These are phyloP conservation scores for Onychomys torridus DNA, from an alignment of 2,797 vertebrate species.

Conservation along the genomic window DNA sequence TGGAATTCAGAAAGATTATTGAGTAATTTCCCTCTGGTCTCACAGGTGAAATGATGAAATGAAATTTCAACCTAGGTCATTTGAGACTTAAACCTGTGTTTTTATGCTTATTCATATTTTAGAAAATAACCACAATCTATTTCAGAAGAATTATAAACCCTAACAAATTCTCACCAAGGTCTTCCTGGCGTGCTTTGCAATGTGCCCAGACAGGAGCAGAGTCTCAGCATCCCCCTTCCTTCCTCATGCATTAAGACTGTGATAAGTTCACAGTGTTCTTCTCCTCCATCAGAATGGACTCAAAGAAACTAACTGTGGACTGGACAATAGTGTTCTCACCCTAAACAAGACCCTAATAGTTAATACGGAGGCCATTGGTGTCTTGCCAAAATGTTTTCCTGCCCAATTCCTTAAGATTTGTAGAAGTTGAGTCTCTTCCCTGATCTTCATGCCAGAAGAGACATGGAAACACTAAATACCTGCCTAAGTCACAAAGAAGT, in stretches of 20 bases:
- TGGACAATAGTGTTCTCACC: not conserved
- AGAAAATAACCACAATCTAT: constrained; percentile 24
- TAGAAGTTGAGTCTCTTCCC: not conserved
- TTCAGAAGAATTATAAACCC: constrained; percentile 31
- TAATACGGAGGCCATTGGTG: not conserved
- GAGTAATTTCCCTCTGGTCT: not conserved
- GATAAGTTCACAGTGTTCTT: not conserved
- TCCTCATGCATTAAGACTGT: not conserved
- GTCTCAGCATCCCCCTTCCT: not conserved
- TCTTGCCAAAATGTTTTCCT: constrained; percentile 40
- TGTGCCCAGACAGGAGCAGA: not conserved
- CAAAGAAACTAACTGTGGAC: not conserved
- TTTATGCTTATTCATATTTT: constrained; percentile 14
- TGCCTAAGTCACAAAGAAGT: constrained; percentile 24
- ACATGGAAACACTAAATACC: not conserved
- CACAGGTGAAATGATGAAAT: not conserved
- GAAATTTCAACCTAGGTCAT: not conserved
- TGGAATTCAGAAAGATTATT: constrained; percentile 31
- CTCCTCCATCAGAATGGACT: not conserved
- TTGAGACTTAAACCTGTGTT: not conserved
- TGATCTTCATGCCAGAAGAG: not conserved
- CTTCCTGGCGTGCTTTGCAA: not conserved
- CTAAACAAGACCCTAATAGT: constrained; percentile 18
- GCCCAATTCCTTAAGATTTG: constrained; percentile 29
- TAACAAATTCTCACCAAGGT: not conserved